phyloP scores from a whole-genome alignment of 1,140 invertebrate genomes.

The Nasonia longicornis region DNA sequence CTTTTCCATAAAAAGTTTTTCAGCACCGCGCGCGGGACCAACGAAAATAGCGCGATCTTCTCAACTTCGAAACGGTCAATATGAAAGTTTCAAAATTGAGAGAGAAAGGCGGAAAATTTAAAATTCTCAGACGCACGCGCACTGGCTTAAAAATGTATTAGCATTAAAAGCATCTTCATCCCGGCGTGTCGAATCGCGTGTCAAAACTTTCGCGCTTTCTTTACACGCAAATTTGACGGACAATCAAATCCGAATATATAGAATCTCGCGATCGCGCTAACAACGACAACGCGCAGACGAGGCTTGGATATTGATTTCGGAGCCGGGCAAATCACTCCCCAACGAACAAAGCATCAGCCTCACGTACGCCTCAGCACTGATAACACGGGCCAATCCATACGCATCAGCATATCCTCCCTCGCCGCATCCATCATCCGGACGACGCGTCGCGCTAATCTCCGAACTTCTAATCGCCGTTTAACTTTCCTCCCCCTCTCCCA shows the following conservation, averaged over 20 bases:
- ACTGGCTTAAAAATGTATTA: constrained; percentile 12
- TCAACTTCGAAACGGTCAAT: constrained; percentile 32
- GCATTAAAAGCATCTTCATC: background rate
- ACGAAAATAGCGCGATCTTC: constrained; percentile 17
- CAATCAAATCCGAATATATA: no score
- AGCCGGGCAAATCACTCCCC: background rate
- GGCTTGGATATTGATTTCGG: background rate
- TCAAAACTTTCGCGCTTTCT: background rate
- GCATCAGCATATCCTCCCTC: background rate
- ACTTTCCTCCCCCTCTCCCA: background rate
- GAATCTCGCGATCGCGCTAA: no score
- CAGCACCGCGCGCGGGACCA: background rate
- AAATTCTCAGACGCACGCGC: background rate
- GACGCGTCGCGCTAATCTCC: background rate
- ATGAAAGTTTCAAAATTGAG: constrained; percentile 27
- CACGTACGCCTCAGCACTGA: background rate
- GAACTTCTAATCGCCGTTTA: background rate
- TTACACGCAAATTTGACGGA: no score
- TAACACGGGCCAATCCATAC: background rate
- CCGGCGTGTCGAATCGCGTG: background rate
- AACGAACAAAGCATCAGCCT: background rate
- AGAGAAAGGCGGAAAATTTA: constrained; percentile 9
- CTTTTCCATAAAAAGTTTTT: constrained; percentile 37
- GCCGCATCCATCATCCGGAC: background rate
- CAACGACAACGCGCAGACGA: no score